phyloP scores from a whole-genome alignment of 2,797 vertebrate species.

The Chrysocyon brachyurus region DNA sequence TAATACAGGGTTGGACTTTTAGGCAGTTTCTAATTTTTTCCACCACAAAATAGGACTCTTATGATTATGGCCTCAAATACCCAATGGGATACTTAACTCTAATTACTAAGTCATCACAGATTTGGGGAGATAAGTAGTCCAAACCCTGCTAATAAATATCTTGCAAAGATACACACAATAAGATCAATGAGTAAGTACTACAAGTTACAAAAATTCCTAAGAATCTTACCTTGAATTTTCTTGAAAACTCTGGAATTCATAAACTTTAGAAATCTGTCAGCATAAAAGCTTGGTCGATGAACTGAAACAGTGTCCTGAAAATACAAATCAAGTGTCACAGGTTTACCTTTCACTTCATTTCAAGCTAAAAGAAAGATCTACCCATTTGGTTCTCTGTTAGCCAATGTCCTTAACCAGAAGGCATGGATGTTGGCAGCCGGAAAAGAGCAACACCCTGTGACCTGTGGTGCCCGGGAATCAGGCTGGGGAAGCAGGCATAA shows the following conservation, averaged over 20 bases:
- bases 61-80: conserved; percentile 26
- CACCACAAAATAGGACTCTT: conserved; percentile 22
- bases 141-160: conserved; percentile 50
- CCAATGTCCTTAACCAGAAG: neutral
- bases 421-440: neutral
- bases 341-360: conserved; percentile 46
- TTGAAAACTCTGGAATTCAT: conserved; percentile 98
- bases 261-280: conserved; percentile 98
- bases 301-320: conserved; percentile 97
- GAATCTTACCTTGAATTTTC: conserved; percentile 96
- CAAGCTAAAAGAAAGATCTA: neutral
- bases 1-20: neutral
- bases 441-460: neutral
- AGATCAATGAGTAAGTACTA: neutral
- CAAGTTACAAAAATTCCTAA: conserved; percentile 5
- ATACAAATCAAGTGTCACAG: conserved; percentile 73
- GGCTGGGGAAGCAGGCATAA: neutral
- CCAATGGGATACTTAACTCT: neutral
- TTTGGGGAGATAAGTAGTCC: neutral
- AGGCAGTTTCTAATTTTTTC: neutral
- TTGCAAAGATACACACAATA: neutral
- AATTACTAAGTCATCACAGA: conserved; percentile 4
- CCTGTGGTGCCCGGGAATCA: neutral
- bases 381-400: neutral
- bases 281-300: conserved; percentile 97